Conservation (phyloP, 2,888 invertebrate genomes). For the Oscheius onirici region DNA sequence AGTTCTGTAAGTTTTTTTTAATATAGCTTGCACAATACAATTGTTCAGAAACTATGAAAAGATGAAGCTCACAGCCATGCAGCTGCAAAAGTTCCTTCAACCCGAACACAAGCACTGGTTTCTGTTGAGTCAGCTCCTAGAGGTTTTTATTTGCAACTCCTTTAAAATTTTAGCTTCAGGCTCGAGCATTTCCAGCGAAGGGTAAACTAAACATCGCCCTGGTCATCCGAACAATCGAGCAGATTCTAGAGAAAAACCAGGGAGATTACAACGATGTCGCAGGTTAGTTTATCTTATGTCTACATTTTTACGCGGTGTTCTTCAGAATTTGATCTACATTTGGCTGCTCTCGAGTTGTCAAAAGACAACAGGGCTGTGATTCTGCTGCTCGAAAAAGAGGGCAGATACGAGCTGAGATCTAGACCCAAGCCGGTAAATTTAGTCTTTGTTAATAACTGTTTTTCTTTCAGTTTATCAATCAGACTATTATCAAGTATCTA, state of each 20-base stretch:
- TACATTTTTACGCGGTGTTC: not conserved
- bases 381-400: too few species aligned
- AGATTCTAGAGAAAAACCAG: not conserved
- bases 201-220: not conserved
- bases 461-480: too few species aligned
- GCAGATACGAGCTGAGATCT: too few species aligned
- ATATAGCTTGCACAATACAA: not conserved
- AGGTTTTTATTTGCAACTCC: too few species aligned
- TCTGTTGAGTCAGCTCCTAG: too few species aligned
- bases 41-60: not conserved
- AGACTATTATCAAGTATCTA: too few species aligned
- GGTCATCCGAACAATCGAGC: not conserved
- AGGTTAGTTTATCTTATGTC: not conserved
- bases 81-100: not conserved
- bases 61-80: not conserved
- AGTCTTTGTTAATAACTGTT: too few species aligned
- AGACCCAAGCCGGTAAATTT: too few species aligned
- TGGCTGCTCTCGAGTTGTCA: not conserved
- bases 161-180: not conserved
- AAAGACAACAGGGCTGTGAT: too few species aligned
- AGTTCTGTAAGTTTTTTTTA: constrained; percentile 81
- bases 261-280: not conserved
- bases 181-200: not conserved
- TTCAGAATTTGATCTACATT: not conserved
- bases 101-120: too few species aligned